Evolutionary conservation across 1,140 invertebrate species (phyloP), one percentile per base, ranked within the genome.

Genomic region (Magallana ariakensis): DNA sequence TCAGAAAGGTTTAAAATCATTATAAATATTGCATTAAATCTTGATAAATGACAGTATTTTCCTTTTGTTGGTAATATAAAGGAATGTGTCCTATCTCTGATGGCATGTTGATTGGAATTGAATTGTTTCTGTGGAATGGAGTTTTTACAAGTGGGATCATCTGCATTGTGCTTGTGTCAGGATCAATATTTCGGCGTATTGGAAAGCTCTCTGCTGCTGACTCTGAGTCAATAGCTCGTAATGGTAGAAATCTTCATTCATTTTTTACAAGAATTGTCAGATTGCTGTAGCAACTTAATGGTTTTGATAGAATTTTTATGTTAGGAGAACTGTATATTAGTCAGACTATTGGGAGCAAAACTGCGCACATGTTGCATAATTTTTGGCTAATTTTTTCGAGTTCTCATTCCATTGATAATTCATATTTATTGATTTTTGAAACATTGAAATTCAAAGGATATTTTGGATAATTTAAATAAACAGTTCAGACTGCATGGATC

Each of bases 251-350:
- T 75, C 66, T 33, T 75, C 66, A 75, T 75, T 75, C 66, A 75
- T 75, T 75, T 75, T 75, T 75, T 75, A 75, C 66, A 75, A 75
- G 66, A 75, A 33, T 75, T 75, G 66, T 26, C 66, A 33, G 66
- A 22, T 33, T 75, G 66, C 33, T 75, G 66, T 75, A 26, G 9
- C 11, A 26, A 13, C 15, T 26, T 75, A 9, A 33, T 6, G 22
- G 66, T 33, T 26, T 75, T 26, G 66, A 46, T 46, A 0, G 33
- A 46, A 46, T 46, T 46, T 46, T 46, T 46, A 46, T 46, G 33
- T 46, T 46, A 46, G 33, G 33, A 4, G 5, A 46, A 5, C 0
- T 46, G 33, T 46, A 46, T 46, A n/a, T n/a, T n/a, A 46, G 33
- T 46, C 33, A 46, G 33, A 5, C 33, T 46, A 46, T 46, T 46